Conservation (phyloP, 37 sponge, comb jelly and placozoan genomes). For the Petrosia ficiformis region DNA sequence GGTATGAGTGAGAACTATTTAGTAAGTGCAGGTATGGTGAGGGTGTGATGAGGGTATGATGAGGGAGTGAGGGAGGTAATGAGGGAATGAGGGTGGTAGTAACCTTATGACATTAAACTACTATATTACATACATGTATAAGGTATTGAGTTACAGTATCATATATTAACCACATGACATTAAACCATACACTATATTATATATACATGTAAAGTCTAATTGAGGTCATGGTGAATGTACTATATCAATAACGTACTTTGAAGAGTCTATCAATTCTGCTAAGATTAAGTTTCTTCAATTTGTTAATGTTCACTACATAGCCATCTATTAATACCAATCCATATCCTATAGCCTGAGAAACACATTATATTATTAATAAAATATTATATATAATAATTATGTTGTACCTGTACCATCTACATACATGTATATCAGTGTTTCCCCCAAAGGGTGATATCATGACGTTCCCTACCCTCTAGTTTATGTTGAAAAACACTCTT, state of each 20-base stretch:
- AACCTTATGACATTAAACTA: no score
- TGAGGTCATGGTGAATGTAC: no score
- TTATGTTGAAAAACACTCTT: no score
- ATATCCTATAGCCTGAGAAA: slow-evolving; percentile 85
- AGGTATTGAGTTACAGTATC: no score
- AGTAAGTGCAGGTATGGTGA: not conserved
- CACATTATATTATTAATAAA: not conserved
- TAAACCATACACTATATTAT: no score
- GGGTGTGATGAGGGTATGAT: not conserved
- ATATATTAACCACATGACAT: no score
- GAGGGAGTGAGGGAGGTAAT: not conserved
- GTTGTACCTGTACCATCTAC: not conserved
- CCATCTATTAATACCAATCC: slow-evolving; percentile 85
- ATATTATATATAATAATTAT: not conserved
- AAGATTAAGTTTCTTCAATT: slow-evolving; percentile 80
- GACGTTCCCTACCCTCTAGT: no score
- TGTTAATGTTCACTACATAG: slow-evolving; percentile 83
- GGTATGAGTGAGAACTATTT: not conserved
- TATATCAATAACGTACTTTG: slow-evolving; percentile 70
- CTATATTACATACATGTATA: no score
- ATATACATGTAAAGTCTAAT: no score
- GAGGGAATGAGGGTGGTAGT: no score
- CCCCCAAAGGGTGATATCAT: no score
- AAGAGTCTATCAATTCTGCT: slow-evolving; percentile 81
- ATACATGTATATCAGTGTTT: no score